Percentiles rank a stretch among this genome's conserved stretches.
These are phyloP conservation scores for Nomada hirtipes DNA, from an alignment of 2,888 invertebrate species.

Conservation along the genomic window DNA sequence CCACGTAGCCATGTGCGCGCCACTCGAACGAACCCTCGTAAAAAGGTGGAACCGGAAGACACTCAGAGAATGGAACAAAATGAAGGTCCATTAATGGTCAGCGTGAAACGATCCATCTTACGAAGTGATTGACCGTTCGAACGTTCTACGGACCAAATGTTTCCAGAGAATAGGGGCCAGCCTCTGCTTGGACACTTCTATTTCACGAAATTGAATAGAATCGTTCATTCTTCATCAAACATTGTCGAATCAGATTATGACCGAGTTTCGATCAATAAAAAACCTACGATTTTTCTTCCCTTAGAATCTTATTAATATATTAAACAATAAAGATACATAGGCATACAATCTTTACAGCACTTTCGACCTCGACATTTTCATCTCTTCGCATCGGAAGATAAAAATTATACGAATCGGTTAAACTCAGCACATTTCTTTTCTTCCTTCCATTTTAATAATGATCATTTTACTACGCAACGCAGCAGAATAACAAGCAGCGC, in stretches of 20 bases:
- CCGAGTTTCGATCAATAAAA: no score
- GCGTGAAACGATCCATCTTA: constrained; percentile 61
- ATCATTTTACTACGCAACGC: not conserved
- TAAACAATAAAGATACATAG: no score
- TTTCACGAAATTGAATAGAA: not conserved
- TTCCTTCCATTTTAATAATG: constrained; percentile 21
- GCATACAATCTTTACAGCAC: no score
- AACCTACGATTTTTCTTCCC: not conserved
- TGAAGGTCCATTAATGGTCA: constrained; percentile 60
- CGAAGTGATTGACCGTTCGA: constrained; percentile 59
- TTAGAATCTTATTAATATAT: not conserved
- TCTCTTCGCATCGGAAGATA: no score
- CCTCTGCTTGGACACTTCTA: no score
- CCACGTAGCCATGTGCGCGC: not conserved
- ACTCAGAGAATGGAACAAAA: constrained; percentile 45
- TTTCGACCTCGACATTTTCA: no score
- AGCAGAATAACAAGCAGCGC: not conserved
- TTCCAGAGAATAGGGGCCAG: not conserved
- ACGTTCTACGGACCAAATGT: constrained; percentile 35
- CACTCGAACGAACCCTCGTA: not conserved
- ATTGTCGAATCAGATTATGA: no score
- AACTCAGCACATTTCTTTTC: not conserved
- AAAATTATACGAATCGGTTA: no score
- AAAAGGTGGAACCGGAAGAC: constrained; percentile 27
- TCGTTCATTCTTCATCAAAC: not conserved